Conservation (phyloP, 2,113 vertebrate species). For the Megaceryle torquata region DNA sequence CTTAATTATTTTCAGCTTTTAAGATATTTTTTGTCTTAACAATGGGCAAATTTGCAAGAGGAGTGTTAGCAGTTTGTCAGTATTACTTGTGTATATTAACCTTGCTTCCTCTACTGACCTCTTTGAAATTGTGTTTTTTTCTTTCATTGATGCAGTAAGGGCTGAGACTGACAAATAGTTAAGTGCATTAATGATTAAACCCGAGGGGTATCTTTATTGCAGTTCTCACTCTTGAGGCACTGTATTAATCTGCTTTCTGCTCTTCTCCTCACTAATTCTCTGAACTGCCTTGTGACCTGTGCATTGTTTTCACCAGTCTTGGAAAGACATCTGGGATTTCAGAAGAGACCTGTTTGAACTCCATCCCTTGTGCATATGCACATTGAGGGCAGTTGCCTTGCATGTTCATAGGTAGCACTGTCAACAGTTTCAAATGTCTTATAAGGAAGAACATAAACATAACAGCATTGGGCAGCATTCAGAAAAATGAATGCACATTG, state of each 20-base stretch:
- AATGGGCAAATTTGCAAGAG: background rate
- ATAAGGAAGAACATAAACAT: background rate
- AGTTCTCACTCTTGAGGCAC: background rate
- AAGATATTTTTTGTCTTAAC: background rate
- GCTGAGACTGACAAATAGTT: background rate
- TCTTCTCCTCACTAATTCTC: background rate
- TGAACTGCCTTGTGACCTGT: background rate
- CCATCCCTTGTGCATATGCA: background rate
- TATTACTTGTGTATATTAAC: background rate
- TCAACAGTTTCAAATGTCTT: background rate
- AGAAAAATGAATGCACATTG: rapidly evolving
- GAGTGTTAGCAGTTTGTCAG: background rate
- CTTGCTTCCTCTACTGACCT: background rate
- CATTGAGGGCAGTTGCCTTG: background rate
- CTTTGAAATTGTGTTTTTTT: background rate
- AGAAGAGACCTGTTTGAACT: background rate
- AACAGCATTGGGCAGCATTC: background rate
- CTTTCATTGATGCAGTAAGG: background rate
- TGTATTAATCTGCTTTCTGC: background rate
- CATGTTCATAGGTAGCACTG: rapidly evolving
- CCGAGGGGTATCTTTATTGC: background rate
- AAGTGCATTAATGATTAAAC: background rate
- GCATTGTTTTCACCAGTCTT: background rate
- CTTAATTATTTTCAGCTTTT: background rate
- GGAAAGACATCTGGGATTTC: background rate